Base-by-base conservation (phyloP, 2,888 invertebrate species). In the Aethes cnicana region DNA sequence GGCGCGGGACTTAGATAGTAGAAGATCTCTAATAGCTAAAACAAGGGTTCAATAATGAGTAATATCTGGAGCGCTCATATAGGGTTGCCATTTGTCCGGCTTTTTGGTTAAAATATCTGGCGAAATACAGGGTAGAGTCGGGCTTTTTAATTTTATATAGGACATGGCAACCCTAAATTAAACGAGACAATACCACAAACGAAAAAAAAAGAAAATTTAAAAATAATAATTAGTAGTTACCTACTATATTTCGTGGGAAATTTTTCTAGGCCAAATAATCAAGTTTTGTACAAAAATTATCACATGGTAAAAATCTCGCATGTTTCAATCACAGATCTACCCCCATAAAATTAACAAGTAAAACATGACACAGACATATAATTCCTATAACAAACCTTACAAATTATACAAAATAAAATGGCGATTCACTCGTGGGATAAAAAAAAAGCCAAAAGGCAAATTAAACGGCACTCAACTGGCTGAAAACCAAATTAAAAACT, bases 401-500 rank as follows among this genome's bases (percentile, higher is more conserved):
- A 33, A 41, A n/a, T 21, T 8, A 4, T 33, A 35, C 7, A 18
- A 12, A 18, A 39, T 18, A 39, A 30, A 30, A 41, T 43, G 26
- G 48, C 48, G n/a, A n/a, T n/a, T 9, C 9, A 26, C 16, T 14
- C 12, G 16, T 44, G 21, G 36, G 17, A 18, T 17, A 43, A 43
- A 12, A 44, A 30, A 17, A n/a, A 35, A 26, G 42, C 36, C 37
- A 37, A 14, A 18, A 25, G 36, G 32, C 39, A 52, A 39, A 46
- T 46, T 9, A 30, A 52, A 46, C 14, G 44, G 50, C 50, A 32
- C 44, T 32, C 39, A 12, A 16, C 23, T 14, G 23, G 9, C 23
- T 25, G 17, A 47, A 49, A 47, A 39, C 49, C 28, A 54, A 48
- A 36, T 33, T 35, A 36, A 28, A 47, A 25, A 42, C 54, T 60